These are phyloP conservation scores for Mormyrus proboscirostris DNA, from an alignment of 2,797 vertebrate genomes.

Conservation along the genomic window DNA sequence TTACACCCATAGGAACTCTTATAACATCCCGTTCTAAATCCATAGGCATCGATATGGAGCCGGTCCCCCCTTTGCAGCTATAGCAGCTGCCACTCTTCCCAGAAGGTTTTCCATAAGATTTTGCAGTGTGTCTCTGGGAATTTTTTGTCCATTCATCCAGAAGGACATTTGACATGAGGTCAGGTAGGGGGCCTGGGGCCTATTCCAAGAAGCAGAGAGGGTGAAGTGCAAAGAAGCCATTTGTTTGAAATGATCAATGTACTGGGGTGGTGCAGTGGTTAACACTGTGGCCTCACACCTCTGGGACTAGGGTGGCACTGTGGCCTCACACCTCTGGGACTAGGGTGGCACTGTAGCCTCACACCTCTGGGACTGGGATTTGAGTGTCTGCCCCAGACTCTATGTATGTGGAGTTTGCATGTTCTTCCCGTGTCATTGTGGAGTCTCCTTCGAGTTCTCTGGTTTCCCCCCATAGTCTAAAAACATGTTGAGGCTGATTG, in stretches of 20 bases:
- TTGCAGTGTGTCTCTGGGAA: neutral
- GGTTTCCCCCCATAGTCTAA: neutral
- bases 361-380: neutral
- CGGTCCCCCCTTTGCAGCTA: neutral
- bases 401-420: neutral
- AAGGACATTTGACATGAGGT: neutral
- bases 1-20: neutral
- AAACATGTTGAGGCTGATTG: neutral
- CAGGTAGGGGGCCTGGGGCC: neutral
- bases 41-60: neutral
- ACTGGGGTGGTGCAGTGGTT: constrained; percentile 51
- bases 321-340: neutral
- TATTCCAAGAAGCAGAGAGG: neutral
- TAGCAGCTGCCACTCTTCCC: neutral
- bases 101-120: neutral
- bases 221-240: neutral
- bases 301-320: too few relatives aligned
- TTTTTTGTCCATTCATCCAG: neutral
- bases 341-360: neutral
- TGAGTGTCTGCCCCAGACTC: neutral
- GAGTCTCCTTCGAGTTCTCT: neutral
- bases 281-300: too few relatives aligned
- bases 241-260: constrained; percentile 47
- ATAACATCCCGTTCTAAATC: neutral
- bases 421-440: neutral